phyloP scores from a whole-genome alignment of 2,113 vertebrate genomes.

The Callopanchax toddi region DNA sequence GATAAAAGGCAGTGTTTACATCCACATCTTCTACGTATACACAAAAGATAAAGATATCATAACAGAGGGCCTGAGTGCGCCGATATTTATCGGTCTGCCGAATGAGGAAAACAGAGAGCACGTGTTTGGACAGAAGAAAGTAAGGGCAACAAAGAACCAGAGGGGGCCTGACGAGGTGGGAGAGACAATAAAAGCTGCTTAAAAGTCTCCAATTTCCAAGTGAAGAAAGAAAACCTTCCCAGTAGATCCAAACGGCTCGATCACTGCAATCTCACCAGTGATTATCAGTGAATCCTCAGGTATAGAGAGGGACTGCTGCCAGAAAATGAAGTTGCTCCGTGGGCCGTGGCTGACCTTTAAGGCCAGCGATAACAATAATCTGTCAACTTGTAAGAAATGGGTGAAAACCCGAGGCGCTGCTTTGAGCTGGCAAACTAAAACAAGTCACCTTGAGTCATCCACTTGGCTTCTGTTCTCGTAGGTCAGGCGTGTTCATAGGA shows the following conservation, averaged over 20 bases:
- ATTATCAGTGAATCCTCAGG: conserved; percentile 18
- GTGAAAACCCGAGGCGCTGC: conserved; percentile 3
- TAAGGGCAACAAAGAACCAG: neutral
- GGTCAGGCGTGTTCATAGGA: conserved; percentile 44
- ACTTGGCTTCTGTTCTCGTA: conserved; percentile 18
- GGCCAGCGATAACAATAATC: conserved; percentile 30
- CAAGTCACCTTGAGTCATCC: conserved; percentile 58
- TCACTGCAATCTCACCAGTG: conserved; percentile 1
- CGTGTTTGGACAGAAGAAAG: conserved; percentile 17
- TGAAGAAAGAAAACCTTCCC: conserved; percentile 23
- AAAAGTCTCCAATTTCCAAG: conserved; percentile 32
- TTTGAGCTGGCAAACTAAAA: neutral
- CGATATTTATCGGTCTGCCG: conserved; percentile 47
- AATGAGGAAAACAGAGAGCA: conserved; percentile 59
- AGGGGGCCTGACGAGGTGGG: neutral
- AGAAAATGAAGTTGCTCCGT: conserved; percentile 13
- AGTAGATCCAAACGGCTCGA: conserved; percentile 23
- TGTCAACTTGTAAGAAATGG: conserved; percentile 3
- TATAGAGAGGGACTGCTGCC: neutral
- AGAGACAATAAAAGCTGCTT: neutral
- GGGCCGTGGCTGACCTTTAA: conserved; percentile 21
- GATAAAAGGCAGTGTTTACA: conserved; percentile 69
- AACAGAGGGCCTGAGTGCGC: conserved; percentile 40
- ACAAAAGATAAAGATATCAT: conserved; percentile 68
- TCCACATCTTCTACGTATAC: conserved; percentile 41